Evolutionary conservation across 2,888 invertebrate species (phyloP).

Genomic region (Melipona bicolor): DNA sequence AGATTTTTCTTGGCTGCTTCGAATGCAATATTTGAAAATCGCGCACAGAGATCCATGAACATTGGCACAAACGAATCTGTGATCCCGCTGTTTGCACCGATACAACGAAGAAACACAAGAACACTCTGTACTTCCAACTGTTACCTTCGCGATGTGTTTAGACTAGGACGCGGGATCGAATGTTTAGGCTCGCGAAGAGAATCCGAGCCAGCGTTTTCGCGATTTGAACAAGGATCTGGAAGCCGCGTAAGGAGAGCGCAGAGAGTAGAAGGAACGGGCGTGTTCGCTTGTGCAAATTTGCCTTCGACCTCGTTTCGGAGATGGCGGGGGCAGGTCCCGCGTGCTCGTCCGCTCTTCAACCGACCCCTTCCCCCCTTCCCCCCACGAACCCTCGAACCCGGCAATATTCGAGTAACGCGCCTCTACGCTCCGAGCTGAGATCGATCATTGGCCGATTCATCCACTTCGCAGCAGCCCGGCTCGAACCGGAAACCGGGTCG

Average conservation of each 20-base stretch:
- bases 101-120: too few species aligned
- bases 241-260: background rate
- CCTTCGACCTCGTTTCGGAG: slow-evolving; percentile 71
- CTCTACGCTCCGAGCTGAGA: slow-evolving; percentile 40
- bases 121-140: too few species aligned
- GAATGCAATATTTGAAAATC: too few species aligned
- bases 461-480: slow-evolving; percentile 27
- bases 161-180: too few species aligned
- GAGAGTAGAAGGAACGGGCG: background rate
- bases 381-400: slow-evolving; percentile 30
- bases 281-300: slow-evolving; percentile 68
- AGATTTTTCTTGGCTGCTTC: too few species aligned
- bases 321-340: slow-evolving; percentile 41
- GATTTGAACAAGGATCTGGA: slow-evolving; percentile 24
- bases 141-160: too few species aligned
- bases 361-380: background rate
- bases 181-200: too few species aligned
- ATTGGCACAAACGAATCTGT: too few species aligned
- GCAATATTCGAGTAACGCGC: slow-evolving; percentile 66
- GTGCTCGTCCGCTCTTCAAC: slow-evolving; percentile 27
- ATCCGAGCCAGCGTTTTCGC: background rate
- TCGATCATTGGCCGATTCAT: slow-evolving; percentile 67
- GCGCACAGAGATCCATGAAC: too few species aligned
- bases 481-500: slow-evolving; percentile 32
- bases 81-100: too few species aligned